Evolutionary conservation across 64 coral and sea anemone species (phyloP).

Genomic region (Pocillopora verrucosa): DNA sequence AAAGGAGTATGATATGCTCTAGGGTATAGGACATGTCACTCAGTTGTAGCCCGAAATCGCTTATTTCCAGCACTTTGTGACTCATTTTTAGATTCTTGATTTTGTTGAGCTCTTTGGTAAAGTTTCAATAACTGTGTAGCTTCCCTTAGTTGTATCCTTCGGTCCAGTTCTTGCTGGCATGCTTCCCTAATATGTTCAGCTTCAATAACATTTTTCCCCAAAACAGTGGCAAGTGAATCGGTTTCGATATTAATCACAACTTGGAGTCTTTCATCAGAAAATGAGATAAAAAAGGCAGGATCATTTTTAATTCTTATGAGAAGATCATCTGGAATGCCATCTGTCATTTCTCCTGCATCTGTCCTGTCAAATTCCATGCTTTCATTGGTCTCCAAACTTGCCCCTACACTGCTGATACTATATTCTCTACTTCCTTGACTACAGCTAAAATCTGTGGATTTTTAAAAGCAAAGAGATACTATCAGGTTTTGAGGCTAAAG

Average conservation of each 20-base stretch:
- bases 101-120: slow-evolving; percentile 42
- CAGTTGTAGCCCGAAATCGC: neutral
- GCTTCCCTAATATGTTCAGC: slow-evolving; percentile 49
- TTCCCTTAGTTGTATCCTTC: slow-evolving; percentile 52
- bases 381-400: slow-evolving; percentile 70
- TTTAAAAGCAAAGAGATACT: neutral
- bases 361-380: slow-evolving; percentile 65
- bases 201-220: slow-evolving; percentile 32
- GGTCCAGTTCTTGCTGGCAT: slow-evolving; percentile 60
- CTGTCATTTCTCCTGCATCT: slow-evolving; percentile 50
- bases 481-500: too few species aligned
- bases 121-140: slow-evolving; percentile 66
- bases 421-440: slow-evolving; percentile 20
- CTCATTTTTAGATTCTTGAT: slow-evolving; percentile 25
- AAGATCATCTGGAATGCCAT: slow-evolving; percentile 23
- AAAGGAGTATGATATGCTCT: too few species aligned
- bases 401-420: slow-evolving; percentile 7
- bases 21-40: neutral
- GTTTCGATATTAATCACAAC: slow-evolving; percentile 37
- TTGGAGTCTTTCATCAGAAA: slow-evolving; percentile 73
- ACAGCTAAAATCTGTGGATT: neutral
- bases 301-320: slow-evolving; percentile 63
- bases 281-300: slow-evolving; percentile 81
- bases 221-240: slow-evolving; percentile 37
- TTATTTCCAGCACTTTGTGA: slow-evolving; percentile 27